phyloP scores from a whole-genome alignment of 35 echinoderm and acorn worm genomes.

The Hemicentrotus pulcherrimus region DNA sequence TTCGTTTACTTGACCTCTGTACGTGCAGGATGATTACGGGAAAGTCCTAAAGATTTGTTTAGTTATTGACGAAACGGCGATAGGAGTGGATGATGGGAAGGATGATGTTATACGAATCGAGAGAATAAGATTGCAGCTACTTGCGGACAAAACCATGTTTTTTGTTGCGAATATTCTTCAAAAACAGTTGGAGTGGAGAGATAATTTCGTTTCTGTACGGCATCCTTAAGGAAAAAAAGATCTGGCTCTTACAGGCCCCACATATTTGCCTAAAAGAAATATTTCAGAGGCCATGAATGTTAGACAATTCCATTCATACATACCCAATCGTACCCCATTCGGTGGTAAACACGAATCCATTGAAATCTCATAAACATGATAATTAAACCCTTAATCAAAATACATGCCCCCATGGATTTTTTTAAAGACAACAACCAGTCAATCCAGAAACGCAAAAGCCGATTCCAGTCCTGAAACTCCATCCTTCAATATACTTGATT shows the following conservation, averaged over 20 bases:
- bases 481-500: neutral
- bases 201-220: too few species aligned
- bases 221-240: too few species aligned
- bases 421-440: neutral
- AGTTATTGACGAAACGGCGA: neutral
- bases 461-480: neutral
- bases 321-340: neutral
- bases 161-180: too few species aligned
- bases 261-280: too few species aligned
- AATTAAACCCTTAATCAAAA: neutral
- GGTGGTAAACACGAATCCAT: neutral
- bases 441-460: neutral
- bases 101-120: too few species aligned
- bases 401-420: neutral
- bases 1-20: neutral
- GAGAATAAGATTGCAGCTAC: too few species aligned
- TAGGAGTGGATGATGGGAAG: neutral
- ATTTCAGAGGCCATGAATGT: too few species aligned
- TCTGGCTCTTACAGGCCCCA: too few species aligned
- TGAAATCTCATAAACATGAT: neutral
- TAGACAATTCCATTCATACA: too few species aligned
- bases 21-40: neutral
- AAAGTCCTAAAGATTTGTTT: neutral
- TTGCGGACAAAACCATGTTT: too few species aligned
- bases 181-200: too few species aligned